These are phyloP conservation scores for Mustelus asterias DNA, from an alignment of 2,113 vertebrate species.

Conservation along the genomic window DNA sequence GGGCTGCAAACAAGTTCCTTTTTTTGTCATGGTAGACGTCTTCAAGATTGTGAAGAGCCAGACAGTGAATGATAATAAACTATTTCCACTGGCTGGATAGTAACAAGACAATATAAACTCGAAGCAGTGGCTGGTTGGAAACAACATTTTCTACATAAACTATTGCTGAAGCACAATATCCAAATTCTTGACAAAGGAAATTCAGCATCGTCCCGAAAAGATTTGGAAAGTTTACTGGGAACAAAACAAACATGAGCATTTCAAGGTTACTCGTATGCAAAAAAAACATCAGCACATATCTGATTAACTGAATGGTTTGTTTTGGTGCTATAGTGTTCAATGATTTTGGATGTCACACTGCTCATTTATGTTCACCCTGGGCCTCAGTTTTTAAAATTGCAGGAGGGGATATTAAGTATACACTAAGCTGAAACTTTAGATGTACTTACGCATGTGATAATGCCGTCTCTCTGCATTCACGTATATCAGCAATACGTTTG, in stretches of 20 bases:
- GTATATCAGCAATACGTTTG: conserved; percentile 96
- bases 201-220: not conserved
- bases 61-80: not conserved
- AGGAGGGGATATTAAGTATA: not conserved
- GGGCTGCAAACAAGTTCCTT: not conserved
- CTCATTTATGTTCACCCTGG: not conserved
- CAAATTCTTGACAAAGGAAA: not conserved
- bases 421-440: not conserved
- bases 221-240: not conserved
- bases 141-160: not conserved
- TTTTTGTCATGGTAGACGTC: not conserved
- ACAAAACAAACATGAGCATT: not conserved
- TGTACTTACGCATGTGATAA: conserved; percentile 88
- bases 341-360: not conserved
- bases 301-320: not conserved
- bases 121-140: not conserved
- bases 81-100: not conserved
- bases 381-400: not conserved
- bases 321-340: not conserved
- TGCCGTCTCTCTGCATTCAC: conserved; percentile 94
- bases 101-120: not conserved
- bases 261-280: not conserved
- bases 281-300: not conserved
- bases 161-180: not conserved
- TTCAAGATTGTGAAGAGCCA: not conserved